Conservation (phyloP, 64 coral and sea anemone species). For the Porites australiensis region DNA sequence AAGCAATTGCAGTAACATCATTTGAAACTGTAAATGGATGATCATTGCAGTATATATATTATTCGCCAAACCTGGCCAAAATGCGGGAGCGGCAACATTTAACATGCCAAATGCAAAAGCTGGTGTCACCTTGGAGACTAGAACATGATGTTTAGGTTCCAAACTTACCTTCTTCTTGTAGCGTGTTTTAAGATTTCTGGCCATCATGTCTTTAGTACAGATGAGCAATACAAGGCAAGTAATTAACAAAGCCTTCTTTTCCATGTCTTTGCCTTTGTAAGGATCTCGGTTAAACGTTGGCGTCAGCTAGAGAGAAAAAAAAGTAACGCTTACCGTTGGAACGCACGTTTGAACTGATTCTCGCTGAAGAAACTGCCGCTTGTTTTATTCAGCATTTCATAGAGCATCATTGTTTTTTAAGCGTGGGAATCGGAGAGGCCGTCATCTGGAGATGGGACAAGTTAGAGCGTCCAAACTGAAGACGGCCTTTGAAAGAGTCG, state of each 20-base stretch:
- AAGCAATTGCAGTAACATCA: too few relatives aligned
- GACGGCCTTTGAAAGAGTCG: background rate
- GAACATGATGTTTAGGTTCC: too few relatives aligned
- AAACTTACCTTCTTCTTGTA: constrained; percentile 9
- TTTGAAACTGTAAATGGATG: too few relatives aligned
- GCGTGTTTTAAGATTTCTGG: background rate
- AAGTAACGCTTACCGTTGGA: background rate
- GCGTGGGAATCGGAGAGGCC: background rate
- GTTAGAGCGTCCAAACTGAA: background rate
- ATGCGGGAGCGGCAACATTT: too few relatives aligned
- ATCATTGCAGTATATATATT: too few relatives aligned
- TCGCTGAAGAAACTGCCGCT: background rate
- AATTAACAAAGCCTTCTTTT: background rate
- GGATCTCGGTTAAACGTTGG: background rate
- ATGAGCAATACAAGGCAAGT: background rate
- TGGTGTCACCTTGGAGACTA: too few relatives aligned
- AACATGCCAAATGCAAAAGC: too few relatives aligned
- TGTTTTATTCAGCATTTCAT: background rate
- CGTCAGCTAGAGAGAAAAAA: background rate
- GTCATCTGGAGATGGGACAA: background rate
- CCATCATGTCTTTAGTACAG: background rate
- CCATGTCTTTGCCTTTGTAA: background rate
- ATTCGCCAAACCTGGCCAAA: too few relatives aligned
- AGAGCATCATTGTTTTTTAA: constrained; percentile 4
- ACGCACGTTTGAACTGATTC: background rate